Evolutionary conservation across 2,113 vertebrate genomes (phyloP).

Genomic region (Dasyurus viverrinus): DNA sequence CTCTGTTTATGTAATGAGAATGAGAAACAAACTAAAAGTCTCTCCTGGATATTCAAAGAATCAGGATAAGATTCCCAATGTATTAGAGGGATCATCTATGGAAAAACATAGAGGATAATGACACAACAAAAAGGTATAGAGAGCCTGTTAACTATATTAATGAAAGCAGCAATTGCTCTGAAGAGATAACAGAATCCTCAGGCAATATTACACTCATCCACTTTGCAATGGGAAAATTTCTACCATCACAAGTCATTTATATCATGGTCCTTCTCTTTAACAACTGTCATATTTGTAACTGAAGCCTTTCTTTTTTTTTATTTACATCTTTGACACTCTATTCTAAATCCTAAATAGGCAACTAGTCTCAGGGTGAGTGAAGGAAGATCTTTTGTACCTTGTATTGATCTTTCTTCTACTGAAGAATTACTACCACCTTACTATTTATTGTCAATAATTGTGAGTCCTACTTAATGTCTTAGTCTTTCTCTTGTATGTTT

Average conservation of each 20-base stretch:
- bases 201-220: neutral
- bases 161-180: neutral
- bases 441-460: neutral
- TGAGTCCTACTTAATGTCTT: neutral
- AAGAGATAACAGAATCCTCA: neutral
- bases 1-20: neutral
- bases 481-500: neutral
- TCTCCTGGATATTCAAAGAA: neutral
- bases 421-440: neutral
- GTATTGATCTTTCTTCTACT: constrained; percentile 12
- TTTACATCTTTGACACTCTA: neutral
- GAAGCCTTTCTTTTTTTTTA: constrained; percentile 36
- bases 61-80: neutral
- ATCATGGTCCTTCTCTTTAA: neutral
- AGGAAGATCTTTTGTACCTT: neutral
- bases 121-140: neutral
- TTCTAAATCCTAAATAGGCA: constrained; percentile 11
- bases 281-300: neutral
- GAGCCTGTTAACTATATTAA: neutral
- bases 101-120: neutral
- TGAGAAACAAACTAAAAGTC: neutral
- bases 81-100: neutral
- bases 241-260: neutral
- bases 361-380: neutral
- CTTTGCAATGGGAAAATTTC: constrained; percentile 2